A percentile compares a stretch with the other conserved stretches of the same genome.
These are phyloP conservation scores for Hypomesus transpacificus DNA, from an alignment of 2,113 vertebrate genomes.

Conservation along the genomic window DNA sequence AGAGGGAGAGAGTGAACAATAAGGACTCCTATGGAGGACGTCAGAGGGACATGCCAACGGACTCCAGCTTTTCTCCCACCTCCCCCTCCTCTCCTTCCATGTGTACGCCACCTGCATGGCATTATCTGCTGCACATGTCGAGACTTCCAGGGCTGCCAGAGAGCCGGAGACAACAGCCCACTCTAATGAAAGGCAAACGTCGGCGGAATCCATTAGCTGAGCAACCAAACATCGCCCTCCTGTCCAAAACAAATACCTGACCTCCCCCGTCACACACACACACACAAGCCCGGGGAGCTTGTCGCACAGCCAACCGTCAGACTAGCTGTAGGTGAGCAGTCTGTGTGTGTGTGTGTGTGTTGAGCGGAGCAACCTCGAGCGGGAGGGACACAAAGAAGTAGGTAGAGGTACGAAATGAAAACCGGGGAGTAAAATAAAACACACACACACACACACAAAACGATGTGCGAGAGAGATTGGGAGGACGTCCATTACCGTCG, in stretches of 20 bases:
- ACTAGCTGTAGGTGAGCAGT: neutral
- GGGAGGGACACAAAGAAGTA: neutral
- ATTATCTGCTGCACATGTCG: neutral
- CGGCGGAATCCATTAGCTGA: constrained; percentile 12
- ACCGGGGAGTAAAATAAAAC: neutral
- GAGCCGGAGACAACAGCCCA: neutral
- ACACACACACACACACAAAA: neutral
- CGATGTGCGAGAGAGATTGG: too few relatives aligned
- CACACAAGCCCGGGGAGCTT: neutral
- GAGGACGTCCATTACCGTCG: constrained; percentile 71
- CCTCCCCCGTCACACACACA: constrained; percentile 17
- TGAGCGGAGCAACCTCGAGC: neutral
- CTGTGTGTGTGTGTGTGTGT: neutral
- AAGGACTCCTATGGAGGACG: too few relatives aligned
- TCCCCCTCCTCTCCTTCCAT: neutral
- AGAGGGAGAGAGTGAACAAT: neutral
- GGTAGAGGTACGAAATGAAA: neutral
- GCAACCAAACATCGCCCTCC: constrained; percentile 51
- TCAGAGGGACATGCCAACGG: too few relatives aligned
- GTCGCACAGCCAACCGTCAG: neutral
- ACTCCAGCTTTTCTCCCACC: too few relatives aligned
- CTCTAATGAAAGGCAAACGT: constrained; percentile 62
- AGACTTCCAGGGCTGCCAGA: neutral
- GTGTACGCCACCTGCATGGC: neutral
- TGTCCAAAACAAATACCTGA: constrained; percentile 55